These are phyloP conservation scores for Plumapathes pennacea DNA, from an alignment of 92 coral and sea anemone genomes.

Conservation along the genomic window DNA sequence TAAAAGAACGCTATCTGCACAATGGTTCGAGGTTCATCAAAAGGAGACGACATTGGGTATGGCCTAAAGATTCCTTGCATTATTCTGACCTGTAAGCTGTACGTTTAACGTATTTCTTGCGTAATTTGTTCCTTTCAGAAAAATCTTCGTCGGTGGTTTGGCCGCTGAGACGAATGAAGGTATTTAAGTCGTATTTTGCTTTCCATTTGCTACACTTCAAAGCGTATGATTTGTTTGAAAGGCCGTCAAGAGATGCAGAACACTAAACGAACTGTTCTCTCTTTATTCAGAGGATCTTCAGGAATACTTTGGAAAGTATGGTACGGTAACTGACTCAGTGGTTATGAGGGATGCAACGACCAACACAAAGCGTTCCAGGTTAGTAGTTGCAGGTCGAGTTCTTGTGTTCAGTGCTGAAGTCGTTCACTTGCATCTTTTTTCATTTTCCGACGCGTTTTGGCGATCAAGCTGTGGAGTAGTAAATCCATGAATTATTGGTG, in stretches of 20 bases:
- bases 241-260: too few relatives aligned
- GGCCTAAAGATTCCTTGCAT: too few relatives aligned
- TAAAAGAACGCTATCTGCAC: too few relatives aligned
- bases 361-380: slow-evolving; percentile 61
- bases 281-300: slow-evolving; percentile 43
- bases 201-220: too few relatives aligned
- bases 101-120: too few relatives aligned
- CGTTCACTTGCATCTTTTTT: too few relatives aligned
- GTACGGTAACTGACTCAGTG: slow-evolving; percentile 74
- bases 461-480: too few relatives aligned
- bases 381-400: too few relatives aligned
- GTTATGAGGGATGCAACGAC: slow-evolving; percentile 60
- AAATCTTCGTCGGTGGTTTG: slow-evolving; percentile 93
- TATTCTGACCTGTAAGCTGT: too few relatives aligned
- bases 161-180: slow-evolving; percentile 76
- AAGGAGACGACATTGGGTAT: slow-evolving; percentile 93
- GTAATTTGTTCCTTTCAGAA: slow-evolving; percentile 64
- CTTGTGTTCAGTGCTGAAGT: too few relatives aligned
- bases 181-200: slow-evolving; percentile 7
- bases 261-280: not conserved
- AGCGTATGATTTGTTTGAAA: too few relatives aligned
- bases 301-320: slow-evolving; percentile 62
- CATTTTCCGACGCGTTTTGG: too few relatives aligned
- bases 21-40: slow-evolving; percentile 39
- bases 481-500: not conserved